Evolutionary conservation across 2,888 invertebrate species (phyloP).

Genomic region (Sesamia inferens): DNA sequence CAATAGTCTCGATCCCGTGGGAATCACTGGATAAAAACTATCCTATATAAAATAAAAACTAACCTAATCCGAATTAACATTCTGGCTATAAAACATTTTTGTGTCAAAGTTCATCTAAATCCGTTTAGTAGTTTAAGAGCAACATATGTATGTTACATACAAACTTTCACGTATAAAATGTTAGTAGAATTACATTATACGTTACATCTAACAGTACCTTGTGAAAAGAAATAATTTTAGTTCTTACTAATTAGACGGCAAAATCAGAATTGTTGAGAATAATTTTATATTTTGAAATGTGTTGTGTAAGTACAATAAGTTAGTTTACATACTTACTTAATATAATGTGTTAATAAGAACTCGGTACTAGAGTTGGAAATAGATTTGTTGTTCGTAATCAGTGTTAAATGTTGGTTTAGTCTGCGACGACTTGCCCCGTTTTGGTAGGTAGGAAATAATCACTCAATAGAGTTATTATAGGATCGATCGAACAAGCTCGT

Average conservation of each 20-base stretch:
- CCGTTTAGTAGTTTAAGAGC: not conserved
- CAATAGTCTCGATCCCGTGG: too few species aligned
- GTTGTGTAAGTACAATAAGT: slow-evolving; percentile 27
- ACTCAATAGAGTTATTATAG: slow-evolving; percentile 32
- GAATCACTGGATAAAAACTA: too few species aligned
- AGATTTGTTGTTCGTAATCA: slow-evolving; percentile 2
- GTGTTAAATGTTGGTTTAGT: slow-evolving; percentile 13
- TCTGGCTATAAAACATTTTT: too few species aligned
- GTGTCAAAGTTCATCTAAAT: too few species aligned
- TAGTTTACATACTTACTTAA: not conserved
- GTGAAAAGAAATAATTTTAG: slow-evolving; percentile 43
- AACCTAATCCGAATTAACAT: too few species aligned
- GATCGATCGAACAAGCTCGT: slow-evolving; percentile 45
- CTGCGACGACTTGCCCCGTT: not conserved
- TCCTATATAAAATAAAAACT: too few species aligned
- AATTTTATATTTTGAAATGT: slow-evolving; percentile 44
- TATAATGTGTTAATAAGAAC: slow-evolving; percentile 4
- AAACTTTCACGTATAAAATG: too few species aligned
- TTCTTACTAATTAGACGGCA: slow-evolving; percentile 32
- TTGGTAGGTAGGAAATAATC: slow-evolving; percentile 3
- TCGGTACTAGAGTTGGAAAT: slow-evolving; percentile 5
- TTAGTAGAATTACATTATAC: slow-evolving; percentile 15
- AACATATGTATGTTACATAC: too few species aligned
- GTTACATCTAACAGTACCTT: slow-evolving; percentile 14
- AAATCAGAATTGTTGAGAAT: slow-evolving; percentile 25